Conservation (phyloP, 2,797 vertebrate species). For the Cottoperca gobio region DNA sequence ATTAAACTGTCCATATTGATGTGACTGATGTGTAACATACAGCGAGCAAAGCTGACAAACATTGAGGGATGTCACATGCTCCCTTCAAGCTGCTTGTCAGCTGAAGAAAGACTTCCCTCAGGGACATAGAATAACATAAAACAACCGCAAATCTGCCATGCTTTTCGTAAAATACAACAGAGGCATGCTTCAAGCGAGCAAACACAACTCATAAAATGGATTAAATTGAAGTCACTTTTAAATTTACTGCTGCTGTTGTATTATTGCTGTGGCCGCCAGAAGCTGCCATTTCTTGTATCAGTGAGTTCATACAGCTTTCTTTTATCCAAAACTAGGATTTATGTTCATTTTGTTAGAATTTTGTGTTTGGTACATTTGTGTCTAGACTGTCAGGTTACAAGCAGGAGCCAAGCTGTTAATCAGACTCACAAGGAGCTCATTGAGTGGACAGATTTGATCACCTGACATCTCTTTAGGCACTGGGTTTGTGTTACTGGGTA, state of each 20-base stretch:
- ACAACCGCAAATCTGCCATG: constrained; percentile 57
- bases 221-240: constrained; percentile 49
- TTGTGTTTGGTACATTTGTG: constrained; percentile 11
- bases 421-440: constrained; percentile 13
- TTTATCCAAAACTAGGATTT: constrained; percentile 30
- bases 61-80: constrained; percentile 52
- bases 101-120: constrained; percentile 64
- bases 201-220: constrained; percentile 55
- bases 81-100: constrained; percentile 67
- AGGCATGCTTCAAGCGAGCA: constrained; percentile 58
- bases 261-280: constrained; percentile 27
- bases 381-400: not conserved
- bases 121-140: constrained; percentile 63
- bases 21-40: constrained; percentile 53
- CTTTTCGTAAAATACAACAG: constrained; percentile 48
- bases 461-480: not conserved
- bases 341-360: constrained; percentile 6
- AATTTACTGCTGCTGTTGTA: constrained; percentile 18
- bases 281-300: constrained; percentile 22
- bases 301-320: constrained; percentile 10
- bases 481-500: not conserved
- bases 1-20: constrained; percentile 53
- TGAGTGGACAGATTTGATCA: constrained; percentile 11
- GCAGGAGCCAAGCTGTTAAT: not conserved
- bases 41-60: constrained; percentile 62